Evolutionary conservation across 2,888 invertebrate genomes (phyloP), one percentile per base, ranked within the genome.

Genomic region (Pharmacophagus antenor): DNA sequence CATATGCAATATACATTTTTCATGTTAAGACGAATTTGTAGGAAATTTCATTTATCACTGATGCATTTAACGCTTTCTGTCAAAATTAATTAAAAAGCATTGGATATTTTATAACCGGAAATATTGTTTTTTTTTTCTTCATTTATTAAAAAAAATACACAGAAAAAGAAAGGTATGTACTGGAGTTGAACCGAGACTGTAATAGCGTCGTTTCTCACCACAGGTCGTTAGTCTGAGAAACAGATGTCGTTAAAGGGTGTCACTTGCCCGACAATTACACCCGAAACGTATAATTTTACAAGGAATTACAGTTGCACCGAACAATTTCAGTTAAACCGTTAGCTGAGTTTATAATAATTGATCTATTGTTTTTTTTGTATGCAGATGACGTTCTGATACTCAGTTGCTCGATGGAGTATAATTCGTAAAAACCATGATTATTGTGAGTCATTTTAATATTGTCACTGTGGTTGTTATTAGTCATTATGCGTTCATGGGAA

Each of bases 221-320:
- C 74, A 76, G 65, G 71, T 79, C 82, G 78, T 82, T 82, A 80
- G 65, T 61, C 60, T 63, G 65, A 58, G 56, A 63, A 62, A 74
- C 82, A 82, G 76, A 80, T 80, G 82, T 72, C 76, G 70, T 70
- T 72, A 74, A 80, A 72, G 74, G 76, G 72, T 75, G 70, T 73
- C 70, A 71, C 67, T 68, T 64, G 67, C 63, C 54, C 65, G 61
- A 68, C 72, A 75, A 79, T 80, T 77, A 71, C 67, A 65, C 61
- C 58, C 65, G 65, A 69, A 64, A 70, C 70, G 69, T 72, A 68
- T 74, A 70, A 74, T 80, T n/a, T 81, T 80, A 71, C 67, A 72
- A 63, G 65, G 70, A 75, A 81, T 80, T 79, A 80, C 60, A 72
- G 72, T 70, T 72, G 64, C 67, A 66, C 56, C 60, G 56, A 63